A percentile compares a stretch with the other conserved stretches of the same genome.
phyloP scores from a whole-genome alignment of 2,797 vertebrate species.

The Melanotaenia nigrans region DNA sequence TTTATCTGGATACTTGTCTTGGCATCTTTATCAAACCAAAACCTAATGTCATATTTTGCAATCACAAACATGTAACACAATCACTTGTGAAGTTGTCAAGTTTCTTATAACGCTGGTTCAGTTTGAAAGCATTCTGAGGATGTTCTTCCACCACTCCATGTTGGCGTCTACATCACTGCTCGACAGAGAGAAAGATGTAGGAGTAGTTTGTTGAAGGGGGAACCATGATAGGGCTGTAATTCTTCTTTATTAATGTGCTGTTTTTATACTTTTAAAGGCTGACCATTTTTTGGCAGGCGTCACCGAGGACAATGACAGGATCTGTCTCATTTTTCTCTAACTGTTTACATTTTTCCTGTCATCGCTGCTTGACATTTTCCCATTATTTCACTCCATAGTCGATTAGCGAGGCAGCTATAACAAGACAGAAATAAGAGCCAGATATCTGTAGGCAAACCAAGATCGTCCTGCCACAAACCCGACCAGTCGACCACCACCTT shows the following conservation, averaged over 20 bases:
- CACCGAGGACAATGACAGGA: constrained; percentile 52
- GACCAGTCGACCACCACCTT: constrained; percentile 52
- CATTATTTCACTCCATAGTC: constrained; percentile 53
- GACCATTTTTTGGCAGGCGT: constrained; percentile 34
- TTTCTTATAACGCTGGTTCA: background rate
- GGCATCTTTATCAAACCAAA: background rate
- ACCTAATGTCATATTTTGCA: background rate
- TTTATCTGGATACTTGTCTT: background rate
- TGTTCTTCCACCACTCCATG: background rate
- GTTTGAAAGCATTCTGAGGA: background rate
- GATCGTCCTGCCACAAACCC: constrained; percentile 41
- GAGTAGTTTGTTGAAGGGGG: background rate
- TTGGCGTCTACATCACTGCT: background rate
- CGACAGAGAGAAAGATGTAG: background rate
- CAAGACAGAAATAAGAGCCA: constrained; percentile 57
- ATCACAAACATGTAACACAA: background rate
- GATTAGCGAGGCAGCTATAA: constrained; percentile 54
- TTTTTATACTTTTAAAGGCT: constrained; percentile 34
- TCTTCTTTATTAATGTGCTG: constrained; percentile 14
- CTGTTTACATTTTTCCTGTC: constrained; percentile 63
- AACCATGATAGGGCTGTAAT: background rate
- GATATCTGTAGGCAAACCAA: constrained; percentile 55
- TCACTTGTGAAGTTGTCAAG: background rate
- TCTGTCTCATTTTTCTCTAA: constrained; percentile 51
- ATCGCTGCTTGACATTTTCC: constrained; percentile 53